Percentiles rank a stretch among this genome's conserved stretches.
These are phyloP conservation scores for Alosa sapidissima DNA, from an alignment of 2,797 vertebrate genomes.

Conservation along the genomic window DNA sequence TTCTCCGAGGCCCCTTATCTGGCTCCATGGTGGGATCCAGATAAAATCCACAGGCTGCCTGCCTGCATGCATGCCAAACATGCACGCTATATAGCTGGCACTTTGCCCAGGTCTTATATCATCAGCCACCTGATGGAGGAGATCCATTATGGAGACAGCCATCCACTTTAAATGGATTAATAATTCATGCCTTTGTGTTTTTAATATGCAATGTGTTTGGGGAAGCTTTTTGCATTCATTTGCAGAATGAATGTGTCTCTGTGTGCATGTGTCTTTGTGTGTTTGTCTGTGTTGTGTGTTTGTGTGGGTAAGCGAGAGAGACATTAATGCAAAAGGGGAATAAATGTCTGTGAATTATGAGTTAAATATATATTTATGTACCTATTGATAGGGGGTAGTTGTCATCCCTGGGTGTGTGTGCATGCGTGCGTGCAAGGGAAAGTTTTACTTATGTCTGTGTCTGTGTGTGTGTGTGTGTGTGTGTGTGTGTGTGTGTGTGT, in stretches of 20 bases:
- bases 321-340: not conserved
- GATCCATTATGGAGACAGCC: conserved; percentile 15
- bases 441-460: not conserved
- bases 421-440: not conserved
- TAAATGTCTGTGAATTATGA: not conserved
- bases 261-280: not conserved
- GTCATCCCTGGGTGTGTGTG: not conserved
- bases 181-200: conserved; percentile 29
- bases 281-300: not conserved
- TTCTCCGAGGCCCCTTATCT: not conserved
- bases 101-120: not conserved
- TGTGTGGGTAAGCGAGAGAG: not conserved
- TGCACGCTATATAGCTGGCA: not conserved
- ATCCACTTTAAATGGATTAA: not conserved
- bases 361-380: not conserved
- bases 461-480: not conserved
- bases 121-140: conserved; percentile 5
- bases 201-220: conserved; percentile 27
- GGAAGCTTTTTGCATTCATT: conserved; percentile 12
- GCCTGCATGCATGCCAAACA: not conserved
- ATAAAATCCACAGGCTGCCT: not conserved
- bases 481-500: not conserved
- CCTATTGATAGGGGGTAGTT: not conserved
- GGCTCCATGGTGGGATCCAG: not conserved
- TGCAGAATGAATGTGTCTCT: not conserved